Evolutionary conservation across 2,113 vertebrate genomes (phyloP).

Genomic region (Strix aluco): DNA sequence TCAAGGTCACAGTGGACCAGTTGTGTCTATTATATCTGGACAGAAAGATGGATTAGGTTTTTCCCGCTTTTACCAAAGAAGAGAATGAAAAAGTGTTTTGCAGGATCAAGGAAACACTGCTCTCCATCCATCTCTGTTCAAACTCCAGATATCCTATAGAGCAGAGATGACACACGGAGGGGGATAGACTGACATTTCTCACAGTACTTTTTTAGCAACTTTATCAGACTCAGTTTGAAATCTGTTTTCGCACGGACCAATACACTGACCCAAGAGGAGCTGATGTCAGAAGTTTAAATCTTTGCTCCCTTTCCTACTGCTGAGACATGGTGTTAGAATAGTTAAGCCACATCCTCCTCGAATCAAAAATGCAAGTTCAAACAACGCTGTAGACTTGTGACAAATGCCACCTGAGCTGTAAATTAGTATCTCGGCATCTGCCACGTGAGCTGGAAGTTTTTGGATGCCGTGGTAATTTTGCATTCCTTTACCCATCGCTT

Average conservation of each 20-base stretch:
- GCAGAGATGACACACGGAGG: neutral
- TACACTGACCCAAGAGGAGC: neutral
- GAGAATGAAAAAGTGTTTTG: neutral
- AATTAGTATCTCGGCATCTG: neutral
- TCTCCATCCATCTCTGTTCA: neutral
- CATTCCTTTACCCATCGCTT: neutral
- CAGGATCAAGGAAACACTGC: neutral
- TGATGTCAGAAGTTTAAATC: neutral
- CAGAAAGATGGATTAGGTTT: conserved; percentile 22
- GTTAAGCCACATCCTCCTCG: neutral
- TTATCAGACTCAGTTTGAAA: neutral
- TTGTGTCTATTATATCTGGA: conserved; percentile 12
- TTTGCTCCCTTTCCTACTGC: neutral
- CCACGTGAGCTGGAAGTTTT: accelerated
- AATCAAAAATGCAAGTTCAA: neutral
- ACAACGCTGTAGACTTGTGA: neutral
- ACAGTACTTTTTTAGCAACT: neutral
- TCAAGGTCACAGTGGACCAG: conserved; percentile 31
- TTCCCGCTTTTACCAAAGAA: neutral
- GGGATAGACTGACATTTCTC: neutral
- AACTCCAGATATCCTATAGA: neutral
- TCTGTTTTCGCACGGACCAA: neutral
- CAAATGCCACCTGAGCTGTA: neutral
- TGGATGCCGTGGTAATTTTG: neutral
- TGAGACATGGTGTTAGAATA: neutral